Conservation (phyloP, 2,797 vertebrate species). For the Lepilemur septentrionalis region DNA sequence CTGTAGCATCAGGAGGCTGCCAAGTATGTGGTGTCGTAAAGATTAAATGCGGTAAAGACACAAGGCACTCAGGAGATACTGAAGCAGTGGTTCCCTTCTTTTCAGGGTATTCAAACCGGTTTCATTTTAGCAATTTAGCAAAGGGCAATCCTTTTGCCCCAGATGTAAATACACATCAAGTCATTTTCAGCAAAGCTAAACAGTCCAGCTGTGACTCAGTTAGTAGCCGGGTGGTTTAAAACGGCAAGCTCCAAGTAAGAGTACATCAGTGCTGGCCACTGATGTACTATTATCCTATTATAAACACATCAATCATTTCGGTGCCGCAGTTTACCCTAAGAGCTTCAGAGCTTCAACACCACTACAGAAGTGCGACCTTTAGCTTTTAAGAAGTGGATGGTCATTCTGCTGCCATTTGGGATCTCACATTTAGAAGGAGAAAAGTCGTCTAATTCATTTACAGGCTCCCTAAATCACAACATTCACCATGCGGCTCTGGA, state of each 20-base stretch:
- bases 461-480: not conserved
- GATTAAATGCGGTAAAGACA: fast-evolving
- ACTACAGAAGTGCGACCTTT: fast-evolving
- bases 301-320: fast-evolving
- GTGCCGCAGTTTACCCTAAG: fast-evolving
- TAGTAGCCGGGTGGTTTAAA: not conserved
- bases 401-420: not conserved
- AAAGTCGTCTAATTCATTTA: not conserved
- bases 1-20: not conserved
- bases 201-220: not conserved
- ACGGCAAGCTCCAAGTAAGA: not conserved
- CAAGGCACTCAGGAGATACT: fast-evolving
- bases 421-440: not conserved
- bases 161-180: fast-evolving
- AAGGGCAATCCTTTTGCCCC: not conserved
- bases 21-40: fast-evolving
- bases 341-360: not conserved
- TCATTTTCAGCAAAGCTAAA: not conserved
- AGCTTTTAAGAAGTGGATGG: no score
- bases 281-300: not conserved
- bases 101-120: fast-evolving
- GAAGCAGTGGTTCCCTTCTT: fast-evolving
- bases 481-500: fast-evolving
- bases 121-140: not conserved
- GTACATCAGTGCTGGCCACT: fast-evolving